Base-by-base conservation (phyloP, 2,797 vertebrate genomes). In the Cheirogaleus major region DNA sequence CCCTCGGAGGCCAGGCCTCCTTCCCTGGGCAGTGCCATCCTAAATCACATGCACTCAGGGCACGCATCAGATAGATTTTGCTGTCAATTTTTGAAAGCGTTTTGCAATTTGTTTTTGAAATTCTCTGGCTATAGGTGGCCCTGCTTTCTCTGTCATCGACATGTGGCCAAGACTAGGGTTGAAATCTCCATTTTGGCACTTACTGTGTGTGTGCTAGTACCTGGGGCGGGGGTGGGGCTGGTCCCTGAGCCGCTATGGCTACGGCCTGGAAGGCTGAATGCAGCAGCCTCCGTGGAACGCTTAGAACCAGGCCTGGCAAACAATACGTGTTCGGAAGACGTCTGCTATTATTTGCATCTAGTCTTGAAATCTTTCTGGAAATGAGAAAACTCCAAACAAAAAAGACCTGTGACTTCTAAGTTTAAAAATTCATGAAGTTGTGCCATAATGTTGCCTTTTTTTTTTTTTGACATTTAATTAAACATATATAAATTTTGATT, bases 401-500 rank as follows among this genome's bases (percentile, higher is more conserved):
- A 65, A 78, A 50, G 4, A 72, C 30, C 25, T 63, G 25, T 63
- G 50, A 87, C 69, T 38, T 50, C 76, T 57, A n/a, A 81, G 86
- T 43, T 96, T 97, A 95, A 97, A 97, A 93, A 95, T 95, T 89
- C 80, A 94, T 85, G 76, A 94, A 75, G 85, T 93, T 52, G 65
- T 57, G 70, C 82, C 55, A 22, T 57, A 43, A 76, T 57, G n/a
- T 83, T 72, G 72, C 63, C 30, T 17, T 35, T n/a, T 69, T 38
- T 57, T 57, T 78, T 94, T 91, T 96, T 87, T 79, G 59, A 82
- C 27, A 70, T 91, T 96, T 89, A 72, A 93, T 95, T 94, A 97
- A 96, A 97, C 79, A 97, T 96, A 91, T 92, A 89, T 95, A 87
- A 7, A 38, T 88, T 95, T 98, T 92, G 67, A 88, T 84, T 95